A percentile compares a stretch with the other conserved stretches of the same genome.
These are phyloP conservation scores for Petroica traversi DNA, from an alignment of 2,113 vertebrate genomes.

Conservation along the genomic window DNA sequence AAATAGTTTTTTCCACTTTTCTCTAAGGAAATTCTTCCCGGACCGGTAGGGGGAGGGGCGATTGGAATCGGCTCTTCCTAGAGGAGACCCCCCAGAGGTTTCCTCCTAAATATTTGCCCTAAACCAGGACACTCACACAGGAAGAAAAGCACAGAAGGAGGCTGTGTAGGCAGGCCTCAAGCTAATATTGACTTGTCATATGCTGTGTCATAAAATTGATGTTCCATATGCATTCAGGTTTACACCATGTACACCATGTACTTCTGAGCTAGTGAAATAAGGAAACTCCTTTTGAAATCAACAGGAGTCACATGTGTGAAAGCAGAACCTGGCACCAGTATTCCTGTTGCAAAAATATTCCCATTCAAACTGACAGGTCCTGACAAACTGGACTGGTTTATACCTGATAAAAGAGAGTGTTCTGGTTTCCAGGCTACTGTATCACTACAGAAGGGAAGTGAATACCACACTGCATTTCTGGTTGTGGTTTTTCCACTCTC, in stretches of 20 bases:
- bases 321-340: not conserved
- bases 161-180: not conserved
- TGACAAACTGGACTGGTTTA: not conserved
- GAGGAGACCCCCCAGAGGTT: no score
- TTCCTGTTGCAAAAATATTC: not conserved
- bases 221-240: not conserved
- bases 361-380: no score
- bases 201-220: not conserved
- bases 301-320: not conserved
- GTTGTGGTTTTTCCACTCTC: not conserved
- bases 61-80: no score
- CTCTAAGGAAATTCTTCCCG: no score
- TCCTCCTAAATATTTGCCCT: no score
- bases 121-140: no score
- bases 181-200: not conserved
- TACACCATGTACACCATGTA: not conserved
- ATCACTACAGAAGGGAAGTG: not conserved
- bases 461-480: not conserved
- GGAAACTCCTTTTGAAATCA: not conserved
- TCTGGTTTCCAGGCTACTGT: not conserved
- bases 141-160: not conserved
- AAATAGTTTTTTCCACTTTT: no score
- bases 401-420: not conserved
- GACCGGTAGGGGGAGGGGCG: no score
- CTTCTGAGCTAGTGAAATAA: not conserved